Evolutionary conservation across 2,113 vertebrate species (phyloP).

Genomic region (Thalassarche chlororhynchos): DNA sequence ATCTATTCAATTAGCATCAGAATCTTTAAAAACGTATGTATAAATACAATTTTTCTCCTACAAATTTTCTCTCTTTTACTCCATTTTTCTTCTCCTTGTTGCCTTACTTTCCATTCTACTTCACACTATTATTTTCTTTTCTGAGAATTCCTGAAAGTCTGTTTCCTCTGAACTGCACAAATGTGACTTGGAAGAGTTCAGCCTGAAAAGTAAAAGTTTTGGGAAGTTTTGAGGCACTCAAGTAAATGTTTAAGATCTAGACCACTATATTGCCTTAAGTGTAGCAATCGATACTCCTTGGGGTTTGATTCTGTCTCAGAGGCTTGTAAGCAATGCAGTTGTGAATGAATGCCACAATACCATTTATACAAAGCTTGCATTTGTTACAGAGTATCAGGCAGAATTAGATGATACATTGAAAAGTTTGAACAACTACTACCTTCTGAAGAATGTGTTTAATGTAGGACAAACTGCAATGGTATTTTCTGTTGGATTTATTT

Average conservation of each 20-base stretch:
- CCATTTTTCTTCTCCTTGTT: neutral
- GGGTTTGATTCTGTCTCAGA: neutral
- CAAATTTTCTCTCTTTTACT: neutral
- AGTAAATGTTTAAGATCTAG: neutral
- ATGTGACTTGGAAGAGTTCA: neutral
- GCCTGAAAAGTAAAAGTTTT: constrained; percentile 4
- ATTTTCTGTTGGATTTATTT: neutral
- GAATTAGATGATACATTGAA: neutral
- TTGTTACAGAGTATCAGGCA: neutral
- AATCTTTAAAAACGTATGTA: neutral
- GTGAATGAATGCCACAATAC: neutral
- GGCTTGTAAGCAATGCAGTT: neutral
- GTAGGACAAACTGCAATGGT: neutral
- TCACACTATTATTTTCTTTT: neutral
- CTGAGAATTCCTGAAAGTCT: neutral
- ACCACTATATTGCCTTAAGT: neutral
- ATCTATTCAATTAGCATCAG: neutral
- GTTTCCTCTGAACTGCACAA: neutral
- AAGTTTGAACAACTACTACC: neutral
- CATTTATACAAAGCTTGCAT: neutral
- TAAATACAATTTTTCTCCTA: neutral
- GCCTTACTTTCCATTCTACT: neutral
- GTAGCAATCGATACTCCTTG: neutral
- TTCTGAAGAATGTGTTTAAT: neutral
- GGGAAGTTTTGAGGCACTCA: neutral